Conservation (phyloP, 2,113 vertebrate species). For the Zosterops lateralis region DNA sequence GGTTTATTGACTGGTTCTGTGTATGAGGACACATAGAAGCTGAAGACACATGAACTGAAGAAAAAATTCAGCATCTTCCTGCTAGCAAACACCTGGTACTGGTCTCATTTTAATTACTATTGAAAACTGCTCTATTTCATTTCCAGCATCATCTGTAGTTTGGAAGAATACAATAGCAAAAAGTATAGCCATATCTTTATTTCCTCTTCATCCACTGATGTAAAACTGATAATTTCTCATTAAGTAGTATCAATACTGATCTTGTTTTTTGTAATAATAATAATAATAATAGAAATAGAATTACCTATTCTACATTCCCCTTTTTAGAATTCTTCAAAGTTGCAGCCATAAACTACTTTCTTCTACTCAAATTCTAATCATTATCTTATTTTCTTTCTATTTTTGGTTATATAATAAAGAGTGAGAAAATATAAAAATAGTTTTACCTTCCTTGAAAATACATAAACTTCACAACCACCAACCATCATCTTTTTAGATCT, state of each 20-base stretch:
- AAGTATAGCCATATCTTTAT: background rate
- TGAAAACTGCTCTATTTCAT: background rate
- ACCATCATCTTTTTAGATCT: background rate
- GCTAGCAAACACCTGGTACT: background rate
- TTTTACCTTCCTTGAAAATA: background rate
- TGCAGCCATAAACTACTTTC: background rate
- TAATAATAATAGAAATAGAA: background rate
- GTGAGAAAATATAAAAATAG: background rate
- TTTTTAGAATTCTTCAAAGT: background rate
- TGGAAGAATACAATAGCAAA: background rate
- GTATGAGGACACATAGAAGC: background rate
- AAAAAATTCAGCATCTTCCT: background rate
- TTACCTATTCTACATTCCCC: fast-evolving
- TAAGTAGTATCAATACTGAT: background rate
- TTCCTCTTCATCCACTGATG: background rate
- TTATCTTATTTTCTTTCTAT: background rate
- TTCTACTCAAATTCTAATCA: background rate
- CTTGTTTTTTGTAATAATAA: background rate
- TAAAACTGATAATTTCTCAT: background rate
- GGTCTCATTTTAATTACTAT: background rate
- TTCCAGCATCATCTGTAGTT: background rate
- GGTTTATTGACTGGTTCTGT: background rate
- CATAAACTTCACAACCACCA: background rate
- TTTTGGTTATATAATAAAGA: background rate
- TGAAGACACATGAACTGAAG: background rate